Evolutionary conservation across 1,140 invertebrate species (phyloP).

Genomic region (Rhagoletis zephyria): DNA sequence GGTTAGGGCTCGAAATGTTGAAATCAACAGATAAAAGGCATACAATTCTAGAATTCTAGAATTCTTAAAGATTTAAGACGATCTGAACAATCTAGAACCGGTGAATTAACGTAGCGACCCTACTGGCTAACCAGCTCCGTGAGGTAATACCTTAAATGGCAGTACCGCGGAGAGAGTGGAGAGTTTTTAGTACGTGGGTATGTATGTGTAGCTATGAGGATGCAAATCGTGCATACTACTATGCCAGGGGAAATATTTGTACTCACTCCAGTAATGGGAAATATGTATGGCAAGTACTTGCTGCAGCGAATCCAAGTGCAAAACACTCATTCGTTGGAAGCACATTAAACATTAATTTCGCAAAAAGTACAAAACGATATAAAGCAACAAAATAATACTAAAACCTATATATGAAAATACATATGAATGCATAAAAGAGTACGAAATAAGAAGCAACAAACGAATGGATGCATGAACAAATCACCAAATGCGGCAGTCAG

Average conservation of each 20-base stretch:
- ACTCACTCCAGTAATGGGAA: background rate
- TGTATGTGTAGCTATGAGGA: too few species aligned
- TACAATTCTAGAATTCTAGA: too few species aligned
- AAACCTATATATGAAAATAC: background rate
- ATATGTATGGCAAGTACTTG: background rate
- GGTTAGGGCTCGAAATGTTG: too few species aligned
- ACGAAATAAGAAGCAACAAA: conserved; percentile 5
- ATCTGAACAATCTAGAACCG: too few species aligned
- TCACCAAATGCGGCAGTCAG: conserved; percentile 36
- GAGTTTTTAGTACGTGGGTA: too few species aligned
- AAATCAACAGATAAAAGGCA: too few species aligned
- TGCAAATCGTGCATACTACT: too few species aligned
- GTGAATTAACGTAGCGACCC: too few species aligned
- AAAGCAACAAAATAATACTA: background rate
- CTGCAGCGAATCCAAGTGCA: background rate
- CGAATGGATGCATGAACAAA: conserved; percentile 47
- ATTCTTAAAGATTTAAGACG: too few species aligned
- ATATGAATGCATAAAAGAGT: background rate
- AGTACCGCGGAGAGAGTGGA: too few species aligned
- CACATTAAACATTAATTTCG: background rate
- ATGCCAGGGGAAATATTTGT: background rate
- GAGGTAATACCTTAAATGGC: too few species aligned
- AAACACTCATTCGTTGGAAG: conserved; percentile 10
- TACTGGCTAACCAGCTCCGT: too few species aligned
- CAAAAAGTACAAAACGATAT: background rate